Evolutionary conservation across 2,888 invertebrate species (phyloP), one percentile per base, ranked within the genome.

Genomic region (Pterostichus madidus): DNA sequence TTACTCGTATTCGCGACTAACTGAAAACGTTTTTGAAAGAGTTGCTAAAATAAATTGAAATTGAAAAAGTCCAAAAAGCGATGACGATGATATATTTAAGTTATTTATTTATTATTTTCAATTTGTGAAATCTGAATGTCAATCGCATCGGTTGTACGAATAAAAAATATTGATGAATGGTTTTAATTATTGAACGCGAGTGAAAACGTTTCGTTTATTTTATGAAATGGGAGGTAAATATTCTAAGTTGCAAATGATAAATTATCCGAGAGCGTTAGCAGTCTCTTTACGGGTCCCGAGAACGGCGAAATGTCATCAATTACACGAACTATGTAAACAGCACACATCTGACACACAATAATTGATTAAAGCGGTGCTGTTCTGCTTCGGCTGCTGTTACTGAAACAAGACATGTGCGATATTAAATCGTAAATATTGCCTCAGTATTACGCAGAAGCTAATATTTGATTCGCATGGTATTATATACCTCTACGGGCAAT

Each of bases 321-420:
- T 79, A 79, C 78, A 46, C 46, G 61, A 79, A 79, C 59, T 79
- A 59, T 79, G 78, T 79, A 79, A 79, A 79, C 78, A 64, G 61
- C 61, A 64, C 31, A 61, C 78, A 79, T 39, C 59, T 79, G 78
- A 79, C 78, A 61, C 77, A 77, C 46, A 79, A 79, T 79, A 79
- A 79, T 79, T 79, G 78, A 79, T 79, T 79, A 64, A 64, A 59
- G 61, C 75, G 52, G 2, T 31, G 52, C 75, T 71, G 39, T 15
- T 56, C 68, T 17, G 68, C 8, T 5, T 15, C 32, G n/a, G 46
- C 24, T 46, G 13, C 46, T 71, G 11, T 24, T 46, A 24, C 71
- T 44, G 13, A 10, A 71, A 46, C 24, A 49, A 46, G 71, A 17
- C 17, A 10, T 24, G 46, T 24, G 71, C 46, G 44, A 49, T 24